phyloP scores from a whole-genome alignment of 2,113 vertebrate genomes.

The Nannospalax galili region DNA sequence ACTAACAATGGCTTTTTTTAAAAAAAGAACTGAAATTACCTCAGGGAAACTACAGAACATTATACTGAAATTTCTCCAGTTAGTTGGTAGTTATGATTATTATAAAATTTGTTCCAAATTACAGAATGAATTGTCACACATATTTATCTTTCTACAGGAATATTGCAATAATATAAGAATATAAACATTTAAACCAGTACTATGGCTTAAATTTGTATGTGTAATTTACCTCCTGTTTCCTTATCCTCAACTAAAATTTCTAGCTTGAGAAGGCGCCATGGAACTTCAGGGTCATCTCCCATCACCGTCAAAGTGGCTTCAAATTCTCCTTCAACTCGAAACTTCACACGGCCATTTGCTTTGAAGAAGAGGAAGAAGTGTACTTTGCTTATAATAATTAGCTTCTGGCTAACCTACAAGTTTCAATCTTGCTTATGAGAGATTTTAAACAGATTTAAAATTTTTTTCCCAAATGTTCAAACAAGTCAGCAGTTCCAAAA shows the following conservation, averaged over 20 bases:
- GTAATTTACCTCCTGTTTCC: conserved; percentile 95
- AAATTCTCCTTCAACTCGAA: conserved; percentile 98
- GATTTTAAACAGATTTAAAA: conserved; percentile 43
- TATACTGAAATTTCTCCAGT: conserved; percentile 25
- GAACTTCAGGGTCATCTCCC: conserved; percentile 99
- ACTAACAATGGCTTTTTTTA: background rate
- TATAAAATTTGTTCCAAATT: conserved; percentile 48
- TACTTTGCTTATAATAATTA: conserved; percentile 35
- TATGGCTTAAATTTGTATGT: conserved; percentile 40
- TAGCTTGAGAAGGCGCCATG: conserved; percentile 97
- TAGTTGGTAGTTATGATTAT: background rate
- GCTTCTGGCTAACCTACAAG: conserved; percentile 38
- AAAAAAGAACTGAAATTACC: conserved; percentile 34
- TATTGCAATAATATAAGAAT: conserved; percentile 61
- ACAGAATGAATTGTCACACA: conserved; percentile 26
- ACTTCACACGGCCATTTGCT: conserved; percentile 98
- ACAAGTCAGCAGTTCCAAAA: conserved; percentile 4
- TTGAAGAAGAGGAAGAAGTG: conserved; percentile 63
- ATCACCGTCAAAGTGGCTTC: conserved; percentile 99
- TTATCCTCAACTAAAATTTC: conserved; percentile 99
- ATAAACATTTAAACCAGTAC: conserved; percentile 24
- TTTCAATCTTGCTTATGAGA: conserved; percentile 42
- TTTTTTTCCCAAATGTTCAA: conserved; percentile 4
- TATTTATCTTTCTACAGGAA: conserved; percentile 23
- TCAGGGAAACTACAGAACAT: conserved; percentile 39